Evolutionary conservation across 2,888 invertebrate genomes (phyloP).

Genomic region (Xestia rhomboidea): DNA sequence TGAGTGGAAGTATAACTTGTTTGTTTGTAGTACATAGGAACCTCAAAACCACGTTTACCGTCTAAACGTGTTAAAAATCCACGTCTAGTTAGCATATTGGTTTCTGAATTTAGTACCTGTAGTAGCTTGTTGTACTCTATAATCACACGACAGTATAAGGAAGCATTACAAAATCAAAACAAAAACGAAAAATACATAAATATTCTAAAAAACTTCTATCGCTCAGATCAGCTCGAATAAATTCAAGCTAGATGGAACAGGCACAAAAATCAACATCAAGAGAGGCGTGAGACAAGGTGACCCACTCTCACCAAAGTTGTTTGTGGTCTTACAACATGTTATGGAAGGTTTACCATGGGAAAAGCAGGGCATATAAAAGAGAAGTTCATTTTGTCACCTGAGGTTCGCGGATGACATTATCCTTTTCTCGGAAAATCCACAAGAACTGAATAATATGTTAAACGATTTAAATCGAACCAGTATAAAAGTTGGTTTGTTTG

Average conservation of each 20-base stretch:
- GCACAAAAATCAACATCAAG: neutral
- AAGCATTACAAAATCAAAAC: neutral
- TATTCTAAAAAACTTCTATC: neutral
- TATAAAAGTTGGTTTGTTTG: neutral
- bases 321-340: neutral
- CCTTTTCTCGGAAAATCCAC: neutral
- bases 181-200: neutral
- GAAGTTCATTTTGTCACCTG: neutral
- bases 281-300: neutral
- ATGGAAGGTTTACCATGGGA: neutral
- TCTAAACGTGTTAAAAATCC: conserved; percentile 36
- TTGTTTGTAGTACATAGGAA: conserved; percentile 8
- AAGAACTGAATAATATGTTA: neutral
- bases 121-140: neutral
- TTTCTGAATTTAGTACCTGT: conserved; percentile 42
- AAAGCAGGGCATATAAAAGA: neutral
- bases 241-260: neutral
- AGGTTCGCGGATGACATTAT: neutral
- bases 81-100: conserved; percentile 46
- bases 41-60: conserved; percentile 22
- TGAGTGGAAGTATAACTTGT: neutral
- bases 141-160: neutral
- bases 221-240: neutral
- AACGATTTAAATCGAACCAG: neutral
- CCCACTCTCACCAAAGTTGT: neutral